Percentiles rank a stretch among this genome's conserved stretches.
phyloP scores from a whole-genome alignment of 2,113 vertebrate species.

The Nerophis ophidion region DNA sequence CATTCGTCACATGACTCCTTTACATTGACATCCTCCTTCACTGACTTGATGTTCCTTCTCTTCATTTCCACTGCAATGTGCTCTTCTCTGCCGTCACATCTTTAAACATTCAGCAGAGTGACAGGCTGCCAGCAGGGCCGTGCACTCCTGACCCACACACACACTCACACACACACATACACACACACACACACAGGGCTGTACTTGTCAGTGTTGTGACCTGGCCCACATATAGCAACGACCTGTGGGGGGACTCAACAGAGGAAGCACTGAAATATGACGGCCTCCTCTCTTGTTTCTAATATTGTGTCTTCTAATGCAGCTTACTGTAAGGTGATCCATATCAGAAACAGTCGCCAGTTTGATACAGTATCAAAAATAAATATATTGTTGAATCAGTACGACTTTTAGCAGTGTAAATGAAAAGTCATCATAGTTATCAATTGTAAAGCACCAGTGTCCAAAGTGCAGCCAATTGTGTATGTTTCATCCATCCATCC shows the following conservation, averaged over 20 bases:
- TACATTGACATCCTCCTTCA: background rate
- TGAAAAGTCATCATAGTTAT: no score
- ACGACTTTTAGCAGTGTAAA: no score
- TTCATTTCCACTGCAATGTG: background rate
- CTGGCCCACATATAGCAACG: slow-evolving; percentile 39
- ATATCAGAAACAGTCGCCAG: no score
- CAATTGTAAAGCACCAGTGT: no score
- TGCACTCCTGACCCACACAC: slow-evolving; percentile 36
- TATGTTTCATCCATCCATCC: no score
- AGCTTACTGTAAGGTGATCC: no score
- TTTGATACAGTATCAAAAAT: no score
- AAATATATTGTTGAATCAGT: no score
- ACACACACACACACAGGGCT: slow-evolving; percentile 16
- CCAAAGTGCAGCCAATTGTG: no score
- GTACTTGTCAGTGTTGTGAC: slow-evolving; percentile 34
- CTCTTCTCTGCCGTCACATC: background rate
- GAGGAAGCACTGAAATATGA: background rate
- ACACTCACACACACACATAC: slow-evolving; percentile 6
- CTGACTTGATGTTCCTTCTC: background rate
- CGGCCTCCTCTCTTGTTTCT: background rate
- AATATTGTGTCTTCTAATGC: background rate
- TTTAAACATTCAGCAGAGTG: slow-evolving; percentile 18
- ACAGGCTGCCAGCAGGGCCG: slow-evolving; percentile 33
- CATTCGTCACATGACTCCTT: background rate
- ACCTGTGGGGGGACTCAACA: slow-evolving; percentile 28